These are phyloP conservation scores for Sphaeridia pumilis DNA, from an alignment of 2,888 invertebrate species.

Conservation along the genomic window DNA sequence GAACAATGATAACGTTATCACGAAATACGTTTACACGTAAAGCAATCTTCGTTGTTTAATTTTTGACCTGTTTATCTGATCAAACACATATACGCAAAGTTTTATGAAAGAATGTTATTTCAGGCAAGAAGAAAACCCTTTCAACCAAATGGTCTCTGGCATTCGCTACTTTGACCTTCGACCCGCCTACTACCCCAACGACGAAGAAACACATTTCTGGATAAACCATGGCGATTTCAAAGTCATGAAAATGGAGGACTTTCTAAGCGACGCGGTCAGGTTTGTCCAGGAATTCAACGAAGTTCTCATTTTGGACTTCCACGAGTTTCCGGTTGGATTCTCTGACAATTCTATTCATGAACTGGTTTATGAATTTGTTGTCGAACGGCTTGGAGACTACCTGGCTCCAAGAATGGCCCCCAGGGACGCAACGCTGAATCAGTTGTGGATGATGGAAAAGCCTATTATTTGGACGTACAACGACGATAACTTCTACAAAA, in stretches of 20 bases:
- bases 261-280: conserved; percentile 45
- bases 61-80: not conserved
- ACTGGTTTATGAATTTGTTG: conserved; percentile 40
- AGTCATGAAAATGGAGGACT: conserved; percentile 50
- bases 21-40: conserved; percentile 27
- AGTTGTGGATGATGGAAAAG: conserved; percentile 14
- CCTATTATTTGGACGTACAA: conserved; percentile 16
- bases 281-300: conserved; percentile 52
- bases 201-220: conserved; percentile 46
- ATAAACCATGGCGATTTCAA: conserved; percentile 59
- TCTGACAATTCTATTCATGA: conserved; percentile 40
- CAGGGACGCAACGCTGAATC: conserved; percentile 13
- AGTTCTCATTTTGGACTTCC: conserved; percentile 67
- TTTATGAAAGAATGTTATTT: not conserved
- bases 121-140: conserved; percentile 65
- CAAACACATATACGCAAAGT: too few species aligned
- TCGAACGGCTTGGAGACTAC: conserved; percentile 31
- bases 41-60: too few species aligned
- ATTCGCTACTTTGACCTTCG: conserved; percentile 70
- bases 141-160: conserved; percentile 71
- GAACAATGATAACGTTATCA: conserved; percentile 25
- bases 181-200: conserved; percentile 52
- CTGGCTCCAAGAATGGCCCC: conserved; percentile 13
- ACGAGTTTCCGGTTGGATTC: conserved; percentile 62
- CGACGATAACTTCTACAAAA: conserved; percentile 5